Conservation (phyloP, 2,888 invertebrate species). For the Hydropsyche betteni region DNA sequence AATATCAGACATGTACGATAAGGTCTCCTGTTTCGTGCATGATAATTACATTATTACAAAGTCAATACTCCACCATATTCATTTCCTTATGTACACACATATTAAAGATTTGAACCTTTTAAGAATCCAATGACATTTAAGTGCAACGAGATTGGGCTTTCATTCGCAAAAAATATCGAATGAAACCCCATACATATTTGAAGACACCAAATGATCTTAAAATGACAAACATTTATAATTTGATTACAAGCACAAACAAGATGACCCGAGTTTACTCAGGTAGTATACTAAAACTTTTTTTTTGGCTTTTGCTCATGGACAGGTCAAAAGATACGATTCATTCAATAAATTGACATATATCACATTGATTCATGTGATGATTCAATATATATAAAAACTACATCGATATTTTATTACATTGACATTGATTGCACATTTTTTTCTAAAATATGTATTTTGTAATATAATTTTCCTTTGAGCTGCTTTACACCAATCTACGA, state of each 20-base stretch:
- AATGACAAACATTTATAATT: constrained; percentile 14
- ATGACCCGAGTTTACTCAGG: too few relatives aligned
- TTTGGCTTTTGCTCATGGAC: too few relatives aligned
- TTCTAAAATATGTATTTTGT: constrained; percentile 1
- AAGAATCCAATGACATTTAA: not conserved
- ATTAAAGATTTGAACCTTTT: too few relatives aligned
- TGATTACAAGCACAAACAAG: constrained; percentile 15
- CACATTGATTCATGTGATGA: not conserved
- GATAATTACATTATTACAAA: constrained; percentile 10
- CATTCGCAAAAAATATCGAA: too few relatives aligned
- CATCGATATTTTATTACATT: constrained; percentile 24
- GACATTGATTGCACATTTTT: constrained; percentile 26
- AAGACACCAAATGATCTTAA: not conserved
- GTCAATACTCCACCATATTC: too few relatives aligned
- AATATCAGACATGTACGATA: not conserved
- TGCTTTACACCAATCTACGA: not conserved
- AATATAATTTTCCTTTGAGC: not conserved
- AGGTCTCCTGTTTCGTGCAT: not conserved
- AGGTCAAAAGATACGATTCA: too few relatives aligned
- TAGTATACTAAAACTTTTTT: too few relatives aligned
- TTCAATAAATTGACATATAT: constrained; percentile 25
- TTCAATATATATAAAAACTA: constrained; percentile 30
- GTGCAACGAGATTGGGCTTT: not conserved
- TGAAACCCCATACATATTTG: not conserved
- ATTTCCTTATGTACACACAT: too few relatives aligned